Base-by-base conservation (phyloP, 2,888 invertebrate species). In the Orchestes rusci region DNA sequence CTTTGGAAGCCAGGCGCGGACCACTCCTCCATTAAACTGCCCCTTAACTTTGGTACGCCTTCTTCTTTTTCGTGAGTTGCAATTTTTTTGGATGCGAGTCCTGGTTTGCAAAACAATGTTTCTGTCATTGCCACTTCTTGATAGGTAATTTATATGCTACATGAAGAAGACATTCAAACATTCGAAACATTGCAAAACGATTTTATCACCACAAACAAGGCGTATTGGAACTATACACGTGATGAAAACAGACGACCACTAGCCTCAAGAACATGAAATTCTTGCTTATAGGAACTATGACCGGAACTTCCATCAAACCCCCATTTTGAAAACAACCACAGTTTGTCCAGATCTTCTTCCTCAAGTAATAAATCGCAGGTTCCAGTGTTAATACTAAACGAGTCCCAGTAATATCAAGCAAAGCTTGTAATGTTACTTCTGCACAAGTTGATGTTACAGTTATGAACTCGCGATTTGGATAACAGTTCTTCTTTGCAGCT, bases 161-260 rank as follows among this genome's bases (percentile, higher is more conserved):
- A 16, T 51, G 46, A 8, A n/a, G 27, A 5, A 43, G 29, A 18
- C 45, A 39, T 38, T 51, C 48, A 16, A 51, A 42, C 20, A 39
- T 42, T 16, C 45, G 16, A 10, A 48, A 48, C 37, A 38, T n/a
- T n/a, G n/a, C n/a, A n/a, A n/a, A n/a, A n/a, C n/a, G n/a, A 39
- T 16, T 29, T 29, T 29, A 29, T 10, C 8, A 16, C 16, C 16
- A 15, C 43, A 31, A 53, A 40, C 47, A 52, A 61, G 46, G 18
- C 56, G 53, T 31, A 62, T 27, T 18, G 60, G 57, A 29, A 62
- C 61, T 20, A 59, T 20, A 35, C 51, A 55, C 15, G 55, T 58
- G 20, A 56, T 52, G 39, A 59, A 59, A 30, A 59, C 55, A 50
- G 52, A 48, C 8, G 56, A 46, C 58, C 57, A 48, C 47, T n/a